Conservation (phyloP, 2,797 vertebrate genomes). For the Martes flavigula region DNA sequence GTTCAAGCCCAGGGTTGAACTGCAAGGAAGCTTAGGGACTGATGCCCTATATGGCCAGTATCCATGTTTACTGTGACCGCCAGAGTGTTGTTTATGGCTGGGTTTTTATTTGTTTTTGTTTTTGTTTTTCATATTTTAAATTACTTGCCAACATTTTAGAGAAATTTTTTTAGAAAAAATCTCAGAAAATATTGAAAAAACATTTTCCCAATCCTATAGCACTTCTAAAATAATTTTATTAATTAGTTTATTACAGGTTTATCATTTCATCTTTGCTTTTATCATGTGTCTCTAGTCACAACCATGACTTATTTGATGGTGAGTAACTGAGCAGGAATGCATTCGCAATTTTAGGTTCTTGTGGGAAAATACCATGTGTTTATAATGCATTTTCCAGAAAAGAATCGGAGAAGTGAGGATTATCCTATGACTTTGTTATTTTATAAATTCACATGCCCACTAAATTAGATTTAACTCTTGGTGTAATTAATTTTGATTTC, state of each 20-base stretch:
- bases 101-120: not conserved
- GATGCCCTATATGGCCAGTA: not conserved
- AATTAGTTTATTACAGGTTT: not conserved
- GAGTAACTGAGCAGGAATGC: constrained; percentile 23
- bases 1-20: not conserved
- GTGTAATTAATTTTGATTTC: constrained; percentile 40
- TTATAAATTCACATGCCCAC: constrained; percentile 2
- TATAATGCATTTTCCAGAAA: constrained; percentile 63
- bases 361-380: constrained; percentile 46
- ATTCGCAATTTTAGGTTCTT: not conserved
- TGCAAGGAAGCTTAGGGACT: not conserved
- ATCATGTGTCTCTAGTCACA: not conserved
- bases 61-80: not conserved
- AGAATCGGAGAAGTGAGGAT: not conserved
- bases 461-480: constrained; percentile 33
- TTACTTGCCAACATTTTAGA: not conserved
- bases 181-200: not conserved
- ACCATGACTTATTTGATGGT: not conserved
- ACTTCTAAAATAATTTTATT: constrained; percentile 29
- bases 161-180: not conserved
- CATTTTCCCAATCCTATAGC: not conserved
- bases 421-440: not conserved
- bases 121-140: not conserved
- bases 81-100: not conserved
- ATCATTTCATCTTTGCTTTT: constrained; percentile 23